Base-by-base conservation (phyloP, 2,113 vertebrate species). In the Microtus montanus region DNA sequence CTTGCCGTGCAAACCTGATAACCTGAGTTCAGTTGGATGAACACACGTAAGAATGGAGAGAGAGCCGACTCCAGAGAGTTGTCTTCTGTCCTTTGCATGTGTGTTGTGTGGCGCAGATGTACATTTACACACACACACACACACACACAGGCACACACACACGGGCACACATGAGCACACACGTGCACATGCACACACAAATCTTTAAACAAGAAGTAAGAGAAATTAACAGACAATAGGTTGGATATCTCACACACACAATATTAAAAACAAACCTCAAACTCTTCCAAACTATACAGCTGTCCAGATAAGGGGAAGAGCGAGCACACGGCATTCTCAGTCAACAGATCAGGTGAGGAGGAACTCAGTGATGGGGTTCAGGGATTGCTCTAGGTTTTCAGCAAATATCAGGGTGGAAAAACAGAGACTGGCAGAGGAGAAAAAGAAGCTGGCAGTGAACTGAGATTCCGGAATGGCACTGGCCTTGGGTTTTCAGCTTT, bases 251-350 rank as follows among this genome's bases (percentile, higher is more conserved):
- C 8, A 30, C 8, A 28, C 5, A 33, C 26, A 86, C 15, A 49
- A 33, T 85, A 47, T 47, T 66, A 47, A 47, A 49, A 71, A 35
- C 17, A 85, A 66, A 64, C 24, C 49, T 35, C 26, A 63, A 22
- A 54, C 38, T 71, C 22, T 52, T 52, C 15, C 4, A 17, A 30
- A 33, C 41, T 44, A 2, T 28, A 0, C 38, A 28, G 3, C 11
- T 33, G 28, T 47, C 17, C 15, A 77, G 71, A 15, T 35, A 17
- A 58, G 20, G 26, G 64, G 19, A 47, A 58, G 82, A 13, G 24
- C 63, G 8, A 11, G 1, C 13, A 0, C 7, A 2, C 35, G 38
- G 13, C 22, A 17, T 35, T 6, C 0, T 2, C 0, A 2, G 73
- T 22, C 35, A 5, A 35, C n/a, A 22, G 83, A 6, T 2, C 8